Percentiles rank a stretch among this genome's conserved stretches.
These are phyloP conservation scores for Rhegmatorhina hoffmannsi DNA, from an alignment of 2,113 vertebrate genomes.

Conservation along the genomic window DNA sequence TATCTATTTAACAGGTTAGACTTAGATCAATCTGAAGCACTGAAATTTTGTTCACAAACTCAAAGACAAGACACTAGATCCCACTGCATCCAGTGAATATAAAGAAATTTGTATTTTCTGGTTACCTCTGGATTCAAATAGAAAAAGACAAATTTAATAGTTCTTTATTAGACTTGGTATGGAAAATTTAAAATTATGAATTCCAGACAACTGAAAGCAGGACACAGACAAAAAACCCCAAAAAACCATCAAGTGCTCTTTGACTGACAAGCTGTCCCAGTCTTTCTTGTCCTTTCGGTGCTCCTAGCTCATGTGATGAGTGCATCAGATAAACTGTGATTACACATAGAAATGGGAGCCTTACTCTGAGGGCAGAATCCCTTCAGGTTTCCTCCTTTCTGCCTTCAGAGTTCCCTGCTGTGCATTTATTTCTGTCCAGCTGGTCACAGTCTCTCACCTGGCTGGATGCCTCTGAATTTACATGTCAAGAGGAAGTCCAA, in stretches of 20 bases:
- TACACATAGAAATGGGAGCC: neutral
- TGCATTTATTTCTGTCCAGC: neutral
- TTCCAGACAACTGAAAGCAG: neutral
- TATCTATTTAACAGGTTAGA: neutral
- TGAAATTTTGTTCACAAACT: neutral
- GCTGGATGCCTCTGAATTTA: neutral
- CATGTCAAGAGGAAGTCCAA: neutral
- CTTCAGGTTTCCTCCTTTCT: neutral
- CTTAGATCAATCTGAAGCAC: neutral
- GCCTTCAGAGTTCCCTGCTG: neutral
- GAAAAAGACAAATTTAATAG: neutral
- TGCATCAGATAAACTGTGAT: neutral
- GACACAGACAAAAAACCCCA: neutral
- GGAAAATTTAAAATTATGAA: neutral
- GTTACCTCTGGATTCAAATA: neutral
- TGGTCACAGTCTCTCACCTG: neutral
- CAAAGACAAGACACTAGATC: neutral
- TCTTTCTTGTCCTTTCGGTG: neutral
- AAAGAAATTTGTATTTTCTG: neutral
- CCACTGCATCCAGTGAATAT: neutral
- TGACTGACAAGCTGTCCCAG: neutral
- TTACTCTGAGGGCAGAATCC: no score
- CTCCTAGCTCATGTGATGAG: neutral
- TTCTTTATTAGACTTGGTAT: neutral
- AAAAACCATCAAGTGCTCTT: fast-evolving